Base-by-base conservation (phyloP, 2,888 invertebrate species). In the Halictus ligatus region DNA sequence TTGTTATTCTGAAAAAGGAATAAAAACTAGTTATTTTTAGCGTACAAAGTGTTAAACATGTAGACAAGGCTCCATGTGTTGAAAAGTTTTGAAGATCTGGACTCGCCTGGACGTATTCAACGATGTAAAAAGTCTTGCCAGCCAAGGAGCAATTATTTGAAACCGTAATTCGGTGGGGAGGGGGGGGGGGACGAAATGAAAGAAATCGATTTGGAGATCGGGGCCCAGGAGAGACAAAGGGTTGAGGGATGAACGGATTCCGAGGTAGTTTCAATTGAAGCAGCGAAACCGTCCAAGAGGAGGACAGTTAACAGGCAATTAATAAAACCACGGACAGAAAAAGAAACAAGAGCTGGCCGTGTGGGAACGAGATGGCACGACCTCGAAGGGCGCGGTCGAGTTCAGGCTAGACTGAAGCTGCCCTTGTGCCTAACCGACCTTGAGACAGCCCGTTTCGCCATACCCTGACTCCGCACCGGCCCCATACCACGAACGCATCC, bases 381-480 rank as follows among this genome's bases (percentile, higher is more conserved):
- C 92, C 92, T 93, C 93, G 94, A 93, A 94, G 94, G 94, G 94
- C 94, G 94, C 94, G 94, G 94, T 91, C 90, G 90, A 91, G 91
- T 92, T 93, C 89, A 92, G 94, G 89, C 93, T 92, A 93, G 93
- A 92, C 93, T 92, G 93, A 92, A 92, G 92, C 92, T 94, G 94
- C 94, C 94, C 94, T 94, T 94, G 94, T 92, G 93, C 92, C 93
- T 92, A 92, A 90, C 90, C 91, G 94, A 92, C 94, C 94, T 94
- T 94, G 94, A 94, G 94, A 94, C 94, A 89, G 90, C 84, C 87
- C 90, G 89, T 89, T 89, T 89, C 88, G 88, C 92, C 92, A 89
- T 89, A 91, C 90, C 89, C 90, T 90, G 81, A 60, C 89, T 85
- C 89, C 81, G 21, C 35, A 29, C 50, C 73, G 84, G 78, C 91